Percentiles rank a stretch among this genome's conserved stretches.
These are phyloP conservation scores for Cichlasoma orientale DNA, from an alignment of 2,797 vertebrate species.

Conservation along the genomic window DNA sequence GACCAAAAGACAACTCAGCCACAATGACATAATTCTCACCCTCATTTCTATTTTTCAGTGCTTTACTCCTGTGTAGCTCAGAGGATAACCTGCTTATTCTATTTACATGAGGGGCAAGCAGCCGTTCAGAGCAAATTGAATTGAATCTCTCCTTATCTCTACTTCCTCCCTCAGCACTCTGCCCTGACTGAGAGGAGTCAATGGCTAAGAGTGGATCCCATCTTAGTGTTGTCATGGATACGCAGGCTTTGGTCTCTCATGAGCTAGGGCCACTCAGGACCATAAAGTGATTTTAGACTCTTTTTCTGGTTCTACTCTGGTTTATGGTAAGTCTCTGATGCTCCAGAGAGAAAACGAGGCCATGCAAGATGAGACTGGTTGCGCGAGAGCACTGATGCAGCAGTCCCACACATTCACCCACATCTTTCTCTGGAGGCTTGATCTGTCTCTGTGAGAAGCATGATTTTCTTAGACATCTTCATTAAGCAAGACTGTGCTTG, in stretches of 20 bases:
- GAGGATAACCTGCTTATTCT: conserved; percentile 69
- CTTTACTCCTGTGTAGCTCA: conserved; percentile 38
- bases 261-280: conserved; percentile 61
- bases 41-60: conserved; percentile 19
- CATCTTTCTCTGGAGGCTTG: conserved; percentile 53
- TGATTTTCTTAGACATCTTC: conserved; percentile 59
- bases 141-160: conserved; percentile 75
- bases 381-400: conserved; percentile 38
- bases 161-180: conserved; percentile 68
- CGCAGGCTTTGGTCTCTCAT: conserved; percentile 68
- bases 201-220: conserved; percentile 71
- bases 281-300: conserved; percentile 66
- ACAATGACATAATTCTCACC: conserved; percentile 41
- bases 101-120: conserved; percentile 71
- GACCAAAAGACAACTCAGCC: conserved; percentile 27
- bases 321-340: conserved; percentile 63
- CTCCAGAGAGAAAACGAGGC: conserved; percentile 48
- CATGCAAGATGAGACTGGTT: conserved; percentile 49
- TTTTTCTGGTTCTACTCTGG: conserved; percentile 47
- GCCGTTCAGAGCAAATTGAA: conserved; percentile 71
- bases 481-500: conserved; percentile 49
- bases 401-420: conserved; percentile 62
- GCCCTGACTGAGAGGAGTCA: conserved; percentile 68
- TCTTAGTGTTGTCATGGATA: conserved; percentile 81
- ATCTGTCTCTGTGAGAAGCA: conserved; percentile 57